Percentiles rank a stretch among this genome's conserved stretches.
Evolutionary conservation across 2,113 vertebrate genomes (phyloP).

Genomic region (Oreochromis niloticus): DNA sequence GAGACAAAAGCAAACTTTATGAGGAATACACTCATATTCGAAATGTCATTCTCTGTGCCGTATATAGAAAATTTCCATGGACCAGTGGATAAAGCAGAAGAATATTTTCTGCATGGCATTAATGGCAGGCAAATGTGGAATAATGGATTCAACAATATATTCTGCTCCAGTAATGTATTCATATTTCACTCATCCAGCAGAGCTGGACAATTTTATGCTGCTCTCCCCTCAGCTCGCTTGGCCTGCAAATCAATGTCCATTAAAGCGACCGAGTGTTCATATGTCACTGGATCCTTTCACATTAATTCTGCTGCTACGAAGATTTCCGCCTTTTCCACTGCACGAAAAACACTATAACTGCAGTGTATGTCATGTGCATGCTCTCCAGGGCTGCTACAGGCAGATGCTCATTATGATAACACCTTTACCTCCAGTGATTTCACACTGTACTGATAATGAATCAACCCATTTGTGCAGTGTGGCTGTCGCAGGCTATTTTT

Average conservation of each 20-base stretch:
- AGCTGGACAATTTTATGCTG: constrained; percentile 24
- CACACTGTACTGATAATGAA: constrained; percentile 25
- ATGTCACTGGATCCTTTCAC: constrained; percentile 34
- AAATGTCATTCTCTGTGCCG: not conserved
- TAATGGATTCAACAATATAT: constrained; percentile 30
- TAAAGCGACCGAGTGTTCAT: constrained; percentile 37
- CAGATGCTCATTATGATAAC: constrained; percentile 46
- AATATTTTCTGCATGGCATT: constrained; percentile 30
- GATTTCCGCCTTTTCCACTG: not conserved
- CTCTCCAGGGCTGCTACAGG: constrained; percentile 36
- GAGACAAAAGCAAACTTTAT: not conserved
- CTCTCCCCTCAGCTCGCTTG: constrained; percentile 23
- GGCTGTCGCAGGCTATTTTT: constrained; percentile 1
- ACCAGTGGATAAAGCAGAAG: constrained; percentile 8
- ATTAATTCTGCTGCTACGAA: constrained; percentile 28
- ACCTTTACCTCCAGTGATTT: constrained; percentile 33
- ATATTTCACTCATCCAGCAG: constrained; percentile 46
- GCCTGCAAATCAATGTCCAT: constrained; percentile 68
- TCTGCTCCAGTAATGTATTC: constrained; percentile 26
- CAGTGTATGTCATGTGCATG: not conserved
- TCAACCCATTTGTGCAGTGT: not conserved
- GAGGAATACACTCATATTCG: not conserved
- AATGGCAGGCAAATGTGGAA: constrained; percentile 30
- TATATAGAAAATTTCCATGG: not conserved
- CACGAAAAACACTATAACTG: not conserved